Base-by-base conservation (phyloP, 2,113 vertebrate genomes). In the Tragelaphus strepsiceros region DNA sequence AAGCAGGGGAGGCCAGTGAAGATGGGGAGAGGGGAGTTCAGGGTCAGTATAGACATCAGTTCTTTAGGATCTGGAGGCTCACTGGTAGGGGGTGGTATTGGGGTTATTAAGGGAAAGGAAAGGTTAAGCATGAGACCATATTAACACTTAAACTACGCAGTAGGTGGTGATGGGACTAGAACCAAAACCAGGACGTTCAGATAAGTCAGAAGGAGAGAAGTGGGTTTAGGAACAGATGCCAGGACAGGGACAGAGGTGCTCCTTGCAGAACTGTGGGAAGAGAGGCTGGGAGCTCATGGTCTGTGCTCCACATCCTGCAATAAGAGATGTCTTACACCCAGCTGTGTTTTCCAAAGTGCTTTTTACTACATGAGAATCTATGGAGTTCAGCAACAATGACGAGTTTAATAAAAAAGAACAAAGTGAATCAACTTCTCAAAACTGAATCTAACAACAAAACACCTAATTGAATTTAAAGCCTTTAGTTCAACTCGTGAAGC, bases 1-100 rank as follows among this genome's bases (percentile, higher is more conserved):
- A 49, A 19, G 7, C 19, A 21, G 32, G 32, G 32, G 62, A 5
- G 2, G 3, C 21, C 61, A 26, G 14, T 21, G 24, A 78, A 58
- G 49, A 32, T 3, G 22, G 85, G 59, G 15, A 81, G 13, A 43
- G 16, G 39, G 14, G 26, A 19, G 43, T 26, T 22, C 7, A 21
- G 59, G 56, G 39, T 32, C 2, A 5, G 11, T 24, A 22, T 5
- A 26, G 11, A 77, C 30, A 14, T 6, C 64, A 49, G 43, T 15
- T 6, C 58, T 61, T 22, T 4, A 53, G 64, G 58, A 46, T 93
- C n/a, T 39, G 28, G 19, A n/a, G 58, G 51, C n/a, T 88, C 17
- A 15, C 11, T 22, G 22, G 51, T 16, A 5, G 11, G 12, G 5
- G 17, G 9, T 0, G 17, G n/a, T 12, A 8, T 43, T 30, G 3